Evolutionary conservation across 2,888 invertebrate genomes (phyloP), one percentile per base, ranked within the genome.

Genomic region (Hirtodrosophila cameraria): DNA sequence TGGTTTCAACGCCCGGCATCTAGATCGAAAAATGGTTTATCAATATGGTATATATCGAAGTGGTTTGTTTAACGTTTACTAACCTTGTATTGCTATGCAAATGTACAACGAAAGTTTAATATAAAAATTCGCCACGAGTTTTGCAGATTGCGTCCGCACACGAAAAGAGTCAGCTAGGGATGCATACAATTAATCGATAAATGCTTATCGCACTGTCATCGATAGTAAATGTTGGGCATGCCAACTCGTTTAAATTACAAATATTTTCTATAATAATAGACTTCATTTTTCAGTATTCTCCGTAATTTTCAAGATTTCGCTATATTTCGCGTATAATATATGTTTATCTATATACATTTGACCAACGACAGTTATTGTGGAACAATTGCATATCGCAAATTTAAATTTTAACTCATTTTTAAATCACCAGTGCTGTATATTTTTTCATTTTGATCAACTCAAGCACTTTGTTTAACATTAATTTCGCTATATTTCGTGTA

Each of bases 1-100:
- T 94, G 89, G 96, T 95, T 82, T 95, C 95, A 67, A 94, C 93
- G 46, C 93, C 94, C 68, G 95, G 95, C 96, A 96, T 96, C 92
- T 93, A 25, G 1, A 59, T 27, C 15, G 6, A 31, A 12, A 39
- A 42, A 36, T 35, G 5, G n/a, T n/a, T 5, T 7, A 20, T 18
- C 42, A 13, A 7, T 33, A 18, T 33, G 31, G 31, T 41, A 11
- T 9, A 4, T 23, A 5, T 7, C 11, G 1, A 2, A 15, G 5
- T 9, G 15, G 5, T 33, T 30, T 23, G 13, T 33, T 49, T 23
- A 2, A 1, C n/a, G 16, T 4, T 12, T 20, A 28, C 20, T 60
- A 15, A 77, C 77, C 61, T 59, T 82, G 55, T 57, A 66, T 66
- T 61, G 45, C 43, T 48, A 36, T 57, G 57, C 81, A 66, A 70